Percentiles rank a stretch among this genome's conserved stretches.
Conservation (phyloP, 2,797 vertebrate species). For the Falco berigora region DNA sequence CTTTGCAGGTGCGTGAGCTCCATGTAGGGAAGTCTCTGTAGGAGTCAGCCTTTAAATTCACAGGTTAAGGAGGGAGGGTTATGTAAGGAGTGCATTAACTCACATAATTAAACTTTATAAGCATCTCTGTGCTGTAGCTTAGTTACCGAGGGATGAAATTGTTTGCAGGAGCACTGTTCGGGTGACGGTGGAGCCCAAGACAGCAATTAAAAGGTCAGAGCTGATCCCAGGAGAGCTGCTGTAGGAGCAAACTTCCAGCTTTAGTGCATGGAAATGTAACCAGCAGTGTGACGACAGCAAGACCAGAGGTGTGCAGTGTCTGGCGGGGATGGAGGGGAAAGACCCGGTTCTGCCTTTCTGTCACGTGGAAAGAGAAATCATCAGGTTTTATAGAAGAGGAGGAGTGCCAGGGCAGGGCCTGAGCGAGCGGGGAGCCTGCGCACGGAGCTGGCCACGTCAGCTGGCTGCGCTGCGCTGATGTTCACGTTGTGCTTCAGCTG, state of each 20-base stretch:
- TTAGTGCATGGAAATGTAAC: neutral
- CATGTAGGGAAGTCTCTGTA: neutral
- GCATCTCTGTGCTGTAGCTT: neutral
- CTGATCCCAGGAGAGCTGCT: neutral
- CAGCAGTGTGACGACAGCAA: neutral
- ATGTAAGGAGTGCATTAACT: neutral
- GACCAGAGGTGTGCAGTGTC: neutral
- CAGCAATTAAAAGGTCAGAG: neutral
- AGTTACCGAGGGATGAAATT: neutral
- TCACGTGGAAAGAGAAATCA: neutral
- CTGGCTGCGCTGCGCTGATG: rapidly evolving
- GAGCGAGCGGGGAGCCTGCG: neutral
- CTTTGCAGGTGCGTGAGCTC: neutral
- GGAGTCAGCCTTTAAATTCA: neutral
- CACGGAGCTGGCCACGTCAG: neutral
- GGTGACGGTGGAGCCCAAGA: neutral
- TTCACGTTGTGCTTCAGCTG: neutral
- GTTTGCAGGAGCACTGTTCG: neutral
- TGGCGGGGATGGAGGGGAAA: neutral
- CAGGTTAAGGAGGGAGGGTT: neutral
- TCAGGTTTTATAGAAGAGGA: neutral
- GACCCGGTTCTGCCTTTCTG: neutral
- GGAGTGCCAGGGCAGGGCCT: neutral
- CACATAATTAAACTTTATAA: neutral
- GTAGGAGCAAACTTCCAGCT: neutral